Base-by-base conservation (phyloP, 2,113 vertebrate genomes). In the Noctilio leporinus region DNA sequence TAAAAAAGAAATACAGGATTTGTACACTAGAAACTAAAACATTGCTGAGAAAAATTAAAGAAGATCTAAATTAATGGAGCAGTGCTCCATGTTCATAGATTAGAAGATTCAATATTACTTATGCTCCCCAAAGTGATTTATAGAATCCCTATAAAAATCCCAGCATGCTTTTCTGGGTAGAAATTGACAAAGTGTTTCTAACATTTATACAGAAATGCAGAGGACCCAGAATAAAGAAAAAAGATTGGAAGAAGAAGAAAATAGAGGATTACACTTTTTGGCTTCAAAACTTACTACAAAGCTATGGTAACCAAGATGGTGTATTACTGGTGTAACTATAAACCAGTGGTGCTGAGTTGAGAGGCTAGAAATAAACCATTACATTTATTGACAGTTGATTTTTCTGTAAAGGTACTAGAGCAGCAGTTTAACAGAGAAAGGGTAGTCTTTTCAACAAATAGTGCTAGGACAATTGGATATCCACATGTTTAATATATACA, bases 351-450 rank as follows among this genome's bases (percentile, higher is more conserved):
- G 35, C 28, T 91, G 43, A 72, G n/a, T 57, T 40, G 45, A 76
- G 43, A 86, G 22, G 65, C 51, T 94, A 62, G 67, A 88, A 82
- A 86, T 80, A 57, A 93, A 80, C 24, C 6, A 38, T 91, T 69
- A 33, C 12, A 19, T 73, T 78, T 93, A 55, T 81, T 86, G 28
- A 92, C 24, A 73, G 14, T 53, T 89, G 64, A 73, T 62, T 93
- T 92, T 93, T 86, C 38, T 87, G 30, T 47, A 82, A 3, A 91
- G 47, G 4, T 83, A 28, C 59, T 59, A 93, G 38, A 91, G 40
- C 72, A 95, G 2, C 72, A 95, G 2, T 93, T 92, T 51, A 70
- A 72, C 47, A 91, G 35, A 72, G 30, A 80, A 89, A 88, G 85
- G 45, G 15, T 65, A 33, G n/a, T 55, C 73, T 96, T 86, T 75